A percentile compares a stretch with the other conserved stretches of the same genome.
Conservation (phyloP, 2,888 invertebrate species). For the Leptogaster cylindrica region DNA sequence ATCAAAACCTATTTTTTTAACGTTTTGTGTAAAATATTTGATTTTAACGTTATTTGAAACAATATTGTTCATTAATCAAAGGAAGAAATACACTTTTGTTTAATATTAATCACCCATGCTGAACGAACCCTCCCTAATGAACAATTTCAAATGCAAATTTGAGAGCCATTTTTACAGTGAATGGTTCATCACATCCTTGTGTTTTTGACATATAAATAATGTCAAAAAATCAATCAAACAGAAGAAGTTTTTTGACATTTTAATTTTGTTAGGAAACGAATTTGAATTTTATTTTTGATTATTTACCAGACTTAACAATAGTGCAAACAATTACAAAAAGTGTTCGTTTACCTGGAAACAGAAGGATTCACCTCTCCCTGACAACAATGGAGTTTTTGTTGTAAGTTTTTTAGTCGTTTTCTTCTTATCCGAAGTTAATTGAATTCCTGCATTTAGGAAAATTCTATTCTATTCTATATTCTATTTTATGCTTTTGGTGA, state of each 20-base stretch:
- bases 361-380: slow-evolving; percentile 5
- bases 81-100: too few species aligned
- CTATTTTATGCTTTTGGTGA: slow-evolving; percentile 24
- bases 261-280: slow-evolving; percentile 17
- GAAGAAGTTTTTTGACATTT: slow-evolving; percentile 33
- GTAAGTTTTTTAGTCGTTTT: slow-evolving; percentile 53
- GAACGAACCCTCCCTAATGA: too few species aligned
- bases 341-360: background rate
- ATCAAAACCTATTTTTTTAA: too few species aligned
- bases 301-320: background rate
- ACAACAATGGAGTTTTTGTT: slow-evolving; percentile 60
- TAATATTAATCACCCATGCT: too few species aligned
- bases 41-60: too few species aligned
- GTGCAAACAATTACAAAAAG: background rate
- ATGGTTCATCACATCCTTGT: too few species aligned
- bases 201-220: too few species aligned
- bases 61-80: too few species aligned
- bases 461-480: background rate
- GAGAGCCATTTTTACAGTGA: too few species aligned
- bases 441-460: too few species aligned
- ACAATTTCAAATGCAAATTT: too few species aligned
- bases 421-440: background rate
- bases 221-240: slow-evolving; percentile 6
- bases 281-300: background rate
- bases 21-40: too few species aligned